These are phyloP conservation scores for Brachynemurus nebulosus DNA, from an alignment of 2,888 invertebrate species.

Conservation along the genomic window DNA sequence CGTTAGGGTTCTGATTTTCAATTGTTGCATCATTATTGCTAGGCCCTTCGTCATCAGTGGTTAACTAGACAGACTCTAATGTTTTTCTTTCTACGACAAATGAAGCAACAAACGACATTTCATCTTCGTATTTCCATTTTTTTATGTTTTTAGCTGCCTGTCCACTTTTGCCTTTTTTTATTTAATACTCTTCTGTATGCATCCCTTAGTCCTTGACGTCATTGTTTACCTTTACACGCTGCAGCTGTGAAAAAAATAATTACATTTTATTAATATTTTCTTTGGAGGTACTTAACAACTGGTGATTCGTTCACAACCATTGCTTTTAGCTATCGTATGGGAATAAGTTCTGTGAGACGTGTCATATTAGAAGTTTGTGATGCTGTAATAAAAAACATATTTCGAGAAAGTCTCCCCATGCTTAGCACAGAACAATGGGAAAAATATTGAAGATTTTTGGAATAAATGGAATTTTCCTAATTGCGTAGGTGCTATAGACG, in stretches of 20 bases:
- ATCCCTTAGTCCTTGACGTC: slow-evolving; percentile 1
- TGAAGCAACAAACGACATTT: slow-evolving; percentile 12
- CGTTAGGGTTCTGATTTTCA: slow-evolving; percentile 5
- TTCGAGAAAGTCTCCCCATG: background rate
- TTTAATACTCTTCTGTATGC: slow-evolving; percentile 5
- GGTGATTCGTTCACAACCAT: background rate
- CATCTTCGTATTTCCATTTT: slow-evolving; percentile 15
- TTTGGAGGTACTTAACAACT: background rate
- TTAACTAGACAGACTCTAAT: slow-evolving; percentile 5
- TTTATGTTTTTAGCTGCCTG: slow-evolving; percentile 10
- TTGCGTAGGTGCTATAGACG: background rate
- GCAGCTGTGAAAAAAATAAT: background rate
- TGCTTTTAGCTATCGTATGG: background rate
- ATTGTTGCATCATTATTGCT: slow-evolving; percentile 11
- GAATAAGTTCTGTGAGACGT: background rate
- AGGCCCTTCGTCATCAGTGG: slow-evolving; percentile 8
- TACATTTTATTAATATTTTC: background rate
- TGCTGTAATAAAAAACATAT: background rate
- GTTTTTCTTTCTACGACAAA: slow-evolving; percentile 12
- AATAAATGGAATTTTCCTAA: background rate
- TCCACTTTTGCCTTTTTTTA: slow-evolving; percentile 13
- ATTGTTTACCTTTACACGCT: background rate
- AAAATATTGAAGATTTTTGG: background rate
- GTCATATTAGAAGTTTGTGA: background rate
- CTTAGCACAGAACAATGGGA: background rate